Evolutionary conservation across 37 sponge, comb jelly and placozoan species (phyloP).

Genomic region (Aphrocallistes beatrix): DNA sequence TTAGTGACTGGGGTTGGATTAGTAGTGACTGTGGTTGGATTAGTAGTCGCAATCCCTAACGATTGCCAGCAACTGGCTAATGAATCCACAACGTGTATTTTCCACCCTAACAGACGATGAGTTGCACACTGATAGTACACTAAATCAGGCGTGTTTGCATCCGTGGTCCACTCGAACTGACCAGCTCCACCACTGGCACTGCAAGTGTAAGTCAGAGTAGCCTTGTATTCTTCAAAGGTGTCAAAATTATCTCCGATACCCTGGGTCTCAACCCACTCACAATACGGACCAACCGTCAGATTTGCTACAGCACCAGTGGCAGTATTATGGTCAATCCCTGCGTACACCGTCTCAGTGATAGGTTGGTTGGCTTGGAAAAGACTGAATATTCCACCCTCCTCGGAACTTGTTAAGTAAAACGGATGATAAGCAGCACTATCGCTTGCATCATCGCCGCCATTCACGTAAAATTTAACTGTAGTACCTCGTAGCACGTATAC

Average conservation of each 20-base stretch:
- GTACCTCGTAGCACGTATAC: slow-evolving; percentile 35
- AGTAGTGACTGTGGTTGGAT: neutral
- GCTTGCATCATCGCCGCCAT: slow-evolving; percentile 33
- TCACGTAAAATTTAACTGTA: slow-evolving; percentile 42
- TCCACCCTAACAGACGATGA: neutral
- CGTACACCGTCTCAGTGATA: neutral
- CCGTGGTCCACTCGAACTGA: neutral
- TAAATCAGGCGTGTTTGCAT: neutral
- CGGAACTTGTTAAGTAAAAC: slow-evolving; percentile 48
- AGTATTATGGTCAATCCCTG: neutral
- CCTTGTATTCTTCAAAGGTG: slow-evolving; percentile 4
- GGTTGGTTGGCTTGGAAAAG: neutral
- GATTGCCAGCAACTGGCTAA: neutral
- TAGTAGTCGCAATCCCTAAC: neutral
- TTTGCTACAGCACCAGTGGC: neutral
- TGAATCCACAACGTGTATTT: neutral
- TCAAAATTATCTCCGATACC: neutral
- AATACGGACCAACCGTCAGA: neutral
- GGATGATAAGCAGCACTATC: slow-evolving; percentile 35
- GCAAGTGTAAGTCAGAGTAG: neutral
- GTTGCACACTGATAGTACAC: neutral
- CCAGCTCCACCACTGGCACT: neutral
- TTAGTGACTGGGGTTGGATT: neutral
- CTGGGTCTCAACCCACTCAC: neutral
- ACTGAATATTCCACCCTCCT: slow-evolving; percentile 25